Evolutionary conservation across 2,888 invertebrate species (phyloP).

Genomic region (Leucozona laternaria): DNA sequence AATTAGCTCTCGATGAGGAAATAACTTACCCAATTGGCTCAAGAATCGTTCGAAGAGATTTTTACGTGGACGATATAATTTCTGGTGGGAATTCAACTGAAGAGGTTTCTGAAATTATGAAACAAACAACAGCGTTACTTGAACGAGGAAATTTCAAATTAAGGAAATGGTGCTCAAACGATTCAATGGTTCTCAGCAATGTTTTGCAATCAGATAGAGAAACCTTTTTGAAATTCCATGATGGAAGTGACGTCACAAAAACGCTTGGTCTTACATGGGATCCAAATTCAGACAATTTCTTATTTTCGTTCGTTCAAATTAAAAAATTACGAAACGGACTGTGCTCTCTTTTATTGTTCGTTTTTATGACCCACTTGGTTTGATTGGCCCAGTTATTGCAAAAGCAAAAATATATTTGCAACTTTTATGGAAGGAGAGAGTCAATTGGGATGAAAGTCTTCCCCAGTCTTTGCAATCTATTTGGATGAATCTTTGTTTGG

Average conservation of each 20-base stretch:
- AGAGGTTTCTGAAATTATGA: neutral
- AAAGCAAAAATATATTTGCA: neutral
- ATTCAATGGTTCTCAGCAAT: neutral
- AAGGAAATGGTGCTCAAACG: neutral
- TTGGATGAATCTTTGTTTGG: neutral
- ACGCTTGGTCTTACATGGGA: neutral
- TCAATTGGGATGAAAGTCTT: neutral
- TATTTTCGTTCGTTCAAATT: too few species aligned
- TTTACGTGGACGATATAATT: too few species aligned
- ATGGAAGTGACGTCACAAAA: too few species aligned
- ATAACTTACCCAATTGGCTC: too few species aligned
- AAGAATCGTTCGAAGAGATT: too few species aligned
- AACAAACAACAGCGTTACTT: neutral
- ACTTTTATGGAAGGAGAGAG: neutral
- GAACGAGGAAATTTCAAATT: neutral
- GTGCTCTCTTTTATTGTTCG: neutral
- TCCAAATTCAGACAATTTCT: neutral
- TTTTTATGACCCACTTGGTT: neutral
- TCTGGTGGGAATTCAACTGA: too few species aligned
- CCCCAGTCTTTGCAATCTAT: neutral
- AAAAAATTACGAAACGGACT: neutral
- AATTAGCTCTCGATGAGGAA: too few species aligned
- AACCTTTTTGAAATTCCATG: neutral
- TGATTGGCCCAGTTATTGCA: neutral
- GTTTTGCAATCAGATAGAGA: neutral